Conservation (phyloP, 1,140 invertebrate species). For the Hyphantria cunea region DNA sequence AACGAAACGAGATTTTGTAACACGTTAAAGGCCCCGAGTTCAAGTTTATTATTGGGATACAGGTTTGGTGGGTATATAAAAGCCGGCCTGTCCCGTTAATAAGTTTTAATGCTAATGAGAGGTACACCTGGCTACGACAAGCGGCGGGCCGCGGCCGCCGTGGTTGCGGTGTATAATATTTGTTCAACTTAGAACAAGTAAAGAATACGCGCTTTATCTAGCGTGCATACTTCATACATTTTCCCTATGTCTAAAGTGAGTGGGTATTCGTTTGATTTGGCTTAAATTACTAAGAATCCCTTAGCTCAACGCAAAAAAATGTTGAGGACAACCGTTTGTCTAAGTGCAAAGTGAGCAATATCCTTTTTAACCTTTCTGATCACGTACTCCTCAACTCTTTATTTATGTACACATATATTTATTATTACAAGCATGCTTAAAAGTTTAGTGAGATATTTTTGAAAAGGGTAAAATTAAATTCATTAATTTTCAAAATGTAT, state of each 20-base stretch:
- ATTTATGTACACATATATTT: background rate
- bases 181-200: background rate
- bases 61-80: slow-evolving; percentile 37
- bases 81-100: slow-evolving; percentile 58
- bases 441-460: too few species aligned
- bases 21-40: slow-evolving; percentile 14
- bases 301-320: too few species aligned
- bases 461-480: too few species aligned
- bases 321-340: too few species aligned
- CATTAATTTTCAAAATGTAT: too few species aligned
- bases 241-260: background rate
- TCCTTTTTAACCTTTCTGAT: background rate
- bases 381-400: background rate
- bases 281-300: too few species aligned
- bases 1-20: slow-evolving; percentile 8
- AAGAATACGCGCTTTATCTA: too few species aligned
- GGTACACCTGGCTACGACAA: slow-evolving; percentile 45
- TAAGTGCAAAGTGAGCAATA: background rate
- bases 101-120: slow-evolving; percentile 66
- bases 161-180: slow-evolving; percentile 9
- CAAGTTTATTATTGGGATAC: slow-evolving; percentile 37
- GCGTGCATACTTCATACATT: background rate
- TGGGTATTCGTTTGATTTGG: too few species aligned
- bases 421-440: too few species aligned
- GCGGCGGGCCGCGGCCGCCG: slow-evolving; percentile 26